Evolutionary conservation across 2,113 vertebrate genomes (phyloP), one percentile per base, ranked within the genome.

Genomic region (Antidorcas marsupialis): DNA sequence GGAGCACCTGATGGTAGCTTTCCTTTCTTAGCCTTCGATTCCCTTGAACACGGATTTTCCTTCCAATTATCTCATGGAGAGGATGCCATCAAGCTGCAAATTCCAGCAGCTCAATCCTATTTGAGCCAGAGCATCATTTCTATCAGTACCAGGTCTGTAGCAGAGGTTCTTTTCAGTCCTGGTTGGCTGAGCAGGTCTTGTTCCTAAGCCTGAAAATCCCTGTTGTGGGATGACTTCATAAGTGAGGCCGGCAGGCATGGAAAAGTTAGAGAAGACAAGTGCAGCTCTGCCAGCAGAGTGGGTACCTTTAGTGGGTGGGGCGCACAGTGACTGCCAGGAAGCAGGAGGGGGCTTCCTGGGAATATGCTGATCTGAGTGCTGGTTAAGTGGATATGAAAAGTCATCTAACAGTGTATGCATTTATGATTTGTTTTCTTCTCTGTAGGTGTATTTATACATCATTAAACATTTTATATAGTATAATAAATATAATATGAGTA

Each of bases 121-220:
- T 21, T 17, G 74, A 93, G 60, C 55, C 84, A 33, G n/a, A 43
- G 39, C 59, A 19, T 67, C 19, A 0, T 67, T 79, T 86, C 67
- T 59, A 33, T 62, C 59, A 55, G 59, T 1, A 15, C 6, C 3
- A 3, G 43, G 64, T 17, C n/a, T 47, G 10, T 8, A 39, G 52
- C 19, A 6, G 30, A 95, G 76, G 47, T 74, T 93, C 91, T 52
- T 91, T 52, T 52, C 16, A 12, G 79, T 92, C 78, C 79, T 59
- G 76, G 50, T 62, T 95, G 95, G 57, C 53, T 52, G 50, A 89
- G 60, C 47, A 79, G 7, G n/a, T 87, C 67, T 92, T 81, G 78
- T 57, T 92, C 84, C 76, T 87, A 94, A 96, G 82, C 81, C 89
- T 3, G 67, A 60, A 79, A 47, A 52, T 86, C 88, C 50, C 83